phyloP scores from a whole-genome alignment of 2,797 vertebrate species.

The Anabas testudineus region DNA sequence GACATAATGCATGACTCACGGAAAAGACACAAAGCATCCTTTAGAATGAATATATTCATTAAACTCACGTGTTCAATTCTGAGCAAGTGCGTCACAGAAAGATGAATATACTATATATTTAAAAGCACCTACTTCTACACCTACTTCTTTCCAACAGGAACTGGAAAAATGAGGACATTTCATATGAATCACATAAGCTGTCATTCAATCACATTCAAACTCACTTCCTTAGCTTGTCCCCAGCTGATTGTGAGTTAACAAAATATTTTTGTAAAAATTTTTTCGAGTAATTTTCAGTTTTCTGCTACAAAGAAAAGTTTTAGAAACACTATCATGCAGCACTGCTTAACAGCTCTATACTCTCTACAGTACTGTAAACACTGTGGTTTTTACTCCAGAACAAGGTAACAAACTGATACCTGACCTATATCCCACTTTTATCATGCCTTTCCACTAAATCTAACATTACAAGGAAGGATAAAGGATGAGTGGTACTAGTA shows the following conservation, averaged over 20 bases:
- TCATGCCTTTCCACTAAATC: slow-evolving; percentile 1
- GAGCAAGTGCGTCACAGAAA: slow-evolving; percentile 40
- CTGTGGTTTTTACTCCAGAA: neutral
- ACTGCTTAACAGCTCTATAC: too few species aligned
- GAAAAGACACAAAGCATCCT: slow-evolving; percentile 24
- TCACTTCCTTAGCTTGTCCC: neutral
- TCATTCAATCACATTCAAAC: slow-evolving; percentile 1
- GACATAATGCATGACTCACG: slow-evolving; percentile 42
- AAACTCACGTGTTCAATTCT: slow-evolving; percentile 11
- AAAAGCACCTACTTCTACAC: too few species aligned
- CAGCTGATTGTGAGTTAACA: neutral
- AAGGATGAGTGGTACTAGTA: neutral
- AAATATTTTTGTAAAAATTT: too few species aligned
- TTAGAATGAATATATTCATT: slow-evolving; percentile 21
- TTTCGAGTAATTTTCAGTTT: neutral
- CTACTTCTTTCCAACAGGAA: neutral
- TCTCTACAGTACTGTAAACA: neutral
- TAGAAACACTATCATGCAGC: neutral
- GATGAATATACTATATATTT: slow-evolving; percentile 25
- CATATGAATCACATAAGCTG: slow-evolving; percentile 13
- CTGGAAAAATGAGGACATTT: slow-evolving; percentile 17
- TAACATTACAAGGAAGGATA: neutral
- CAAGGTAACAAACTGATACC: neutral
- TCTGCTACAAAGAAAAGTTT: neutral
- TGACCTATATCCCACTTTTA: neutral